Evolutionary conservation across 2,797 vertebrate genomes (phyloP), one percentile per base, ranked within the genome.

Genomic region (Falco rusticolus): DNA sequence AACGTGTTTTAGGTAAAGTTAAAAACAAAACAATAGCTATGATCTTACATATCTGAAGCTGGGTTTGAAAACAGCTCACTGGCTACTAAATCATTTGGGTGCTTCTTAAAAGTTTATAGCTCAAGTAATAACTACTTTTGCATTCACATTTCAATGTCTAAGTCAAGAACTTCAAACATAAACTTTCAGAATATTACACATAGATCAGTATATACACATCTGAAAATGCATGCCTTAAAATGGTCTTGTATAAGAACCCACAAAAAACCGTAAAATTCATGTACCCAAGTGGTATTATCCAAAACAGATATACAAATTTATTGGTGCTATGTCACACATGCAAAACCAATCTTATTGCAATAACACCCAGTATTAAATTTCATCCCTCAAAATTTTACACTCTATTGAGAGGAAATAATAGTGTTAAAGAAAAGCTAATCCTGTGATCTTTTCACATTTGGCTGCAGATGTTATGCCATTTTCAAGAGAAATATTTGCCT

Each of bases 371-470:
- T 92, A 97, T 96, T 94, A 93, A 98, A 97, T 93, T 97, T 97
- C 96, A 95, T 94, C 89, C 92, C 89, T 96, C 95, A 96, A 97
- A 98, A 97, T 92, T 97, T 97, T 98, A 96, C 98, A 98, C 94
- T 79, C 96, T 93, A 96, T 97, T 97, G 96, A 97, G 98, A 96
- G 71, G 94, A 97, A 97, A 98, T 98, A 98, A 98, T 98, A 97
- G 97, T 96, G 97, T 97, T 97, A 97, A 97, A 97, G 97, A 96
- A 98, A 98, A 98, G 89, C 92, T 95, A 96, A 98, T 97, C 95
- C 97, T 96, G 97, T 97, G 97, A 98, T 97, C 97, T 97, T 96
- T 95, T 96, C 80, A 68, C 97, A 95, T 97, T 74, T 85, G 97
- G 96, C 93, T 97, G 95, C 89, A 97, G 97, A 98, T 96, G 92